phyloP scores from a whole-genome alignment of 2,797 vertebrate genomes.

The Forpus xanthops region DNA sequence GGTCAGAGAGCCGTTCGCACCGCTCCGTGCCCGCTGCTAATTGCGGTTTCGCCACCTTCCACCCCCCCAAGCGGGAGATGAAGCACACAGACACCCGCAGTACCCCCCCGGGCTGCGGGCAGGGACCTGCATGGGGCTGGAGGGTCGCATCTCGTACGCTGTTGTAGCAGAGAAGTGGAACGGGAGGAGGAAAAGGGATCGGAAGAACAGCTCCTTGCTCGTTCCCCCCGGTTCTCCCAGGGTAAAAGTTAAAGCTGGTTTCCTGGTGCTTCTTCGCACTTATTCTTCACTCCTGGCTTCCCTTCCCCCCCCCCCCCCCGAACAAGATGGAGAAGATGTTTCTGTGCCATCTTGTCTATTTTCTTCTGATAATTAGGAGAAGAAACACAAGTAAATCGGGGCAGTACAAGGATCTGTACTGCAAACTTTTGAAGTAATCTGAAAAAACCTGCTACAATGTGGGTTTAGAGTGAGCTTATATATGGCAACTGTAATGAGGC shows the following conservation, averaged over 20 bases:
- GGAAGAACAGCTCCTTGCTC: background rate
- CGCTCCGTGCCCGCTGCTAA: background rate
- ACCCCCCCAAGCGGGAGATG: fast-evolving
- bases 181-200: background rate
- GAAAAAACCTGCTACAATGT: background rate
- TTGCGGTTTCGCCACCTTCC: fast-evolving
- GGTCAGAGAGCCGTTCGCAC: background rate
- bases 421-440: background rate
- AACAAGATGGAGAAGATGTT: slow-evolving; percentile 16
- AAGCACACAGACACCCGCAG: background rate
- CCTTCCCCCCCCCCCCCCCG: background rate
- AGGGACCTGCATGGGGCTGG: background rate
- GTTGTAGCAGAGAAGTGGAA: background rate
- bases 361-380: background rate
- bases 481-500: background rate
- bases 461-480: background rate
- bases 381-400: background rate
- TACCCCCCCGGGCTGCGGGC: background rate
- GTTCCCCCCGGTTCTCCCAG: background rate
- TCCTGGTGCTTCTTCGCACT: background rate
- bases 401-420: background rate
- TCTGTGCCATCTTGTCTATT: background rate
- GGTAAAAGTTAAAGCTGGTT: background rate
- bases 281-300: background rate
- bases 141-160: fast-evolving